phyloP scores from a whole-genome alignment of 2,113 vertebrate species.

The Arenaria interpres region DNA sequence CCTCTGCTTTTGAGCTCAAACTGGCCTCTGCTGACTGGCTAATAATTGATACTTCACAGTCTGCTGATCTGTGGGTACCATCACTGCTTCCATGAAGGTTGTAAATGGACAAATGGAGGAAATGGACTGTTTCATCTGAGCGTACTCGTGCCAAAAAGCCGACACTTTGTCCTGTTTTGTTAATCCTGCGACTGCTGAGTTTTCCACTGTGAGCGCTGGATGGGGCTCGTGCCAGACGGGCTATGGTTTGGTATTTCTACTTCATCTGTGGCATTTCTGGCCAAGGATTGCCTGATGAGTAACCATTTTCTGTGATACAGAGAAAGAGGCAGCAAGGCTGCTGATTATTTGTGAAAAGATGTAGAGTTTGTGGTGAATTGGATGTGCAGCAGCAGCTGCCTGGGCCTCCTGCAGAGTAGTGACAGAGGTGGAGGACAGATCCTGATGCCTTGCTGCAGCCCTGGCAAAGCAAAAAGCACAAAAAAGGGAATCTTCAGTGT shows the following conservation, averaged over 20 bases:
- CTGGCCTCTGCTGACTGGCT: neutral
- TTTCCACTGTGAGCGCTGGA: neutral
- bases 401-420: too few relatives aligned
- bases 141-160: neutral
- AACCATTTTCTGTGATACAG: neutral
- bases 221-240: neutral
- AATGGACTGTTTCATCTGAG: neutral
- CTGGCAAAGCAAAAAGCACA: neutral
- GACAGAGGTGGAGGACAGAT: too few relatives aligned
- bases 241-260: neutral
- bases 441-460: neutral
- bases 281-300: neutral
- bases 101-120: neutral
- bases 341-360: too few relatives aligned
- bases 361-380: too few relatives aligned
- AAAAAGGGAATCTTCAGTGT: neutral
- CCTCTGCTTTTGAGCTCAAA: neutral
- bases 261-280: neutral
- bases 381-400: too few relatives aligned
- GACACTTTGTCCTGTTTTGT: neutral
- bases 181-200: neutral
- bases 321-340: neutral
- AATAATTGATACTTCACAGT: neutral
- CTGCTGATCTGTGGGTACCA: neutral
- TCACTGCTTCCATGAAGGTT: neutral